Percentiles rank a stretch among this genome's conserved stretches.
phyloP scores from a whole-genome alignment of 2,888 invertebrate genomes.

The Athripsodes cinereus region DNA sequence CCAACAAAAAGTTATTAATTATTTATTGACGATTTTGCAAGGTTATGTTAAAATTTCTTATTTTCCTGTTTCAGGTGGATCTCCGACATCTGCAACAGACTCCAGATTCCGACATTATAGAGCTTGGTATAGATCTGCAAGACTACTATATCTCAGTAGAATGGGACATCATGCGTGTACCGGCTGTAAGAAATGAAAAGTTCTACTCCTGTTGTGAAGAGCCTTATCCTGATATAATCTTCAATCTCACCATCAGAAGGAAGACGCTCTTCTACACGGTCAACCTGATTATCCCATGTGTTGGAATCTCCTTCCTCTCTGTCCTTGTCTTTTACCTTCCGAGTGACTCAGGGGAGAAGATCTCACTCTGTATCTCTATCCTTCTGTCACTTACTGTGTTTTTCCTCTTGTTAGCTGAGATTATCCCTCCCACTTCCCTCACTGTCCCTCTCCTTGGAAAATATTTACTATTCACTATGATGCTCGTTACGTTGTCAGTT shows the following conservation, averaged over 20 bases:
- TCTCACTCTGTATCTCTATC: conserved; percentile 92
- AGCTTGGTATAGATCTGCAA: conserved; percentile 85
- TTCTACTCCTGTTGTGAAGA: conserved; percentile 96
- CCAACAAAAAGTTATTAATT: too few relatives aligned
- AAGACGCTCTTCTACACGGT: conserved; percentile 98
- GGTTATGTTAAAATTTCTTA: too few relatives aligned
- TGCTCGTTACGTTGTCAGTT: conserved; percentile 86
- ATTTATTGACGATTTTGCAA: too few relatives aligned
- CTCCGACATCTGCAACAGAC: conserved; percentile 81
- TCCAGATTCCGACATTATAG: conserved; percentile 81
- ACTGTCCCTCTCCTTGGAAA: conserved; percentile 88
- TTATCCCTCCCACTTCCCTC: conserved; percentile 89
- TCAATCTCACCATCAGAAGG: conserved; percentile 89
- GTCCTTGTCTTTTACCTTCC: conserved; percentile 97
- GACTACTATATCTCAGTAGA: conserved; percentile 96
- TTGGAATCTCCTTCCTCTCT: conserved; percentile 94
- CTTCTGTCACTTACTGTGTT: conserved; percentile 90
- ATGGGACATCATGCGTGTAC: conserved; percentile 95
- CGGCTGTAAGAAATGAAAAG: conserved; percentile 83
- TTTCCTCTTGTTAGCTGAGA: conserved; percentile 88
- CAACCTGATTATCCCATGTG: conserved; percentile 94
- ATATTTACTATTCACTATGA: conserved; percentile 92
- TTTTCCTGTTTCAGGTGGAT: conserved; percentile 66
- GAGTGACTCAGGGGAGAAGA: conserved; percentile 96
- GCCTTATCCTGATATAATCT: conserved; percentile 96